A percentile compares a stretch with the other conserved stretches of the same genome.
These are phyloP conservation scores for Julus scandinavius DNA, from an alignment of 2,888 invertebrate species.

Conservation along the genomic window DNA sequence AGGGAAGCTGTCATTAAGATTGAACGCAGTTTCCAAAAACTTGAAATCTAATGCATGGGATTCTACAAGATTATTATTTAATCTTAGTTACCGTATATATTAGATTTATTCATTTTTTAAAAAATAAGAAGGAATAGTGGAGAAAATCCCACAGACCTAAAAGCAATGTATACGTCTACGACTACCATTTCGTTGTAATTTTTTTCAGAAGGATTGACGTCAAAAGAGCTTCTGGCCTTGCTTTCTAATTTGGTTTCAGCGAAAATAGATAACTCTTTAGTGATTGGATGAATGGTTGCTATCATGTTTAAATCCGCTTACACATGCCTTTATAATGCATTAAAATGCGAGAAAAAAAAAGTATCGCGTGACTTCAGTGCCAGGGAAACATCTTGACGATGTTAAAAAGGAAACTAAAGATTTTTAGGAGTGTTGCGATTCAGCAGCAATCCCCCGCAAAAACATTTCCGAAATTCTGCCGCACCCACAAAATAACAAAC, in stretches of 20 bases:
- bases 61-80: too few relatives aligned
- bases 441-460: constrained; percentile 23
- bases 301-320: constrained; percentile 19
- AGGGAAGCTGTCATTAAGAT: neutral
- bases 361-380: neutral
- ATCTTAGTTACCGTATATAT: neutral
- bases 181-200: neutral
- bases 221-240: neutral
- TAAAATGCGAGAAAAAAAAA: neutral
- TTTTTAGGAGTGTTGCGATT: neutral
- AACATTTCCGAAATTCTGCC: neutral
- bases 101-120: neutral
- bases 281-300: constrained; percentile 40
- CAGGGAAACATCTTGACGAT: neutral
- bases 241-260: constrained; percentile 31
- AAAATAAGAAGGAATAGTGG: neutral
- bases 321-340: constrained; percentile 6
- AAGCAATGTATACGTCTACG: neutral
- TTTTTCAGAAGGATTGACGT: neutral
- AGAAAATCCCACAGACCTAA: neutral
- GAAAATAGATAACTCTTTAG: neutral
- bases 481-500: neutral
- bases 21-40: neutral
- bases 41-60: neutral
- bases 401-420: neutral